Percentiles rank a stretch among this genome's conserved stretches.
These are phyloP conservation scores for Campoplex nolae DNA, from an alignment of 2,888 invertebrate genomes.

Conservation along the genomic window DNA sequence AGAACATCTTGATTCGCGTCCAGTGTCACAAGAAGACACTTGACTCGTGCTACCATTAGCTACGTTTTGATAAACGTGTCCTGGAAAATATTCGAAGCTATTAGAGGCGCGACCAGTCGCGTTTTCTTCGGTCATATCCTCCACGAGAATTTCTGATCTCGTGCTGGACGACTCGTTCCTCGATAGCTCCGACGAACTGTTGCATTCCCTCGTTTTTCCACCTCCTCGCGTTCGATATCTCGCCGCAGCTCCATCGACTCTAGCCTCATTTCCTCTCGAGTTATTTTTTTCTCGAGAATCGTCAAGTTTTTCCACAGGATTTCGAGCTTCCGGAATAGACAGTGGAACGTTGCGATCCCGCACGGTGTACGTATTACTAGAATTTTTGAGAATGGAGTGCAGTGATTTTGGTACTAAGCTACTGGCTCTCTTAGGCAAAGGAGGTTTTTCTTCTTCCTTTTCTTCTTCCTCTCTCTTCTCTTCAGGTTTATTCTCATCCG, in stretches of 20 bases:
- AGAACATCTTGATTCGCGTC: constrained; percentile 77
- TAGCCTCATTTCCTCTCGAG: constrained; percentile 32
- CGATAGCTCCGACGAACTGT: constrained; percentile 78
- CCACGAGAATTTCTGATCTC: constrained; percentile 37
- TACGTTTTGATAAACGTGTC: constrained; percentile 86
- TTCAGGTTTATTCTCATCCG: not conserved
- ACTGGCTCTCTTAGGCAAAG: constrained; percentile 78
- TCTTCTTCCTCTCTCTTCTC: constrained; percentile 6
- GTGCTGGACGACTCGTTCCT: constrained; percentile 72
- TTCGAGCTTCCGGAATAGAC: not conserved
- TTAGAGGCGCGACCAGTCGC: constrained; percentile 86
- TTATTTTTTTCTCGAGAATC: not conserved
- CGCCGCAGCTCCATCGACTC: constrained; percentile 70
- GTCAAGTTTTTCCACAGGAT: not conserved
- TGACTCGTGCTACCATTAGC: constrained; percentile 78
- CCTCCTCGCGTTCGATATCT: constrained; percentile 74
- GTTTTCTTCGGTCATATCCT: constrained; percentile 73
- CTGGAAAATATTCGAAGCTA: constrained; percentile 88
- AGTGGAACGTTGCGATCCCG: constrained; percentile 60
- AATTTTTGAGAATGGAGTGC: constrained; percentile 78
- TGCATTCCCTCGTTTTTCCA: constrained; percentile 78
- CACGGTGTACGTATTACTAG: constrained; percentile 78
- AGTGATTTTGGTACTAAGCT: constrained; percentile 75
- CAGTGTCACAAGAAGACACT: constrained; percentile 80
- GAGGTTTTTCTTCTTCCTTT: constrained; percentile 77